Evolutionary conservation across 2,113 vertebrate species (phyloP).

Genomic region (Kobus ellipsiprymnus): DNA sequence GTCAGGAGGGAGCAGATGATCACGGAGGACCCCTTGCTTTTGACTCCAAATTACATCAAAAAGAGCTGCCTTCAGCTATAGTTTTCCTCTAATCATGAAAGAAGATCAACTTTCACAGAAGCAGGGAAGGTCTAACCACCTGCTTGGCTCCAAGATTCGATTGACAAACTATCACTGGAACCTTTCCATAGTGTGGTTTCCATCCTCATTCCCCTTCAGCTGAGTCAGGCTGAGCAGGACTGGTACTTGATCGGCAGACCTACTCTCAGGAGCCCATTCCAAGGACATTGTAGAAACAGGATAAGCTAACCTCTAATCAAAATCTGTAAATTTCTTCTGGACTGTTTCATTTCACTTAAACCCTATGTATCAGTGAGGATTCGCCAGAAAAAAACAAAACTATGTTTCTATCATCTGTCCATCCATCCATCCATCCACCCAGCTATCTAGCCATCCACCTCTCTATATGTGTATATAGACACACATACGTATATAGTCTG

Average conservation of each 20-base stretch:
- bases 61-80: not conserved
- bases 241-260: not conserved
- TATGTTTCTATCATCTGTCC: not conserved
- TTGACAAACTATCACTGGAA: not conserved
- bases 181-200: not conserved
- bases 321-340: not conserved
- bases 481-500: not conserved
- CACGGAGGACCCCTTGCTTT: not conserved
- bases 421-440: not conserved
- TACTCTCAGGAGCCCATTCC: not conserved
- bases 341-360: not conserved
- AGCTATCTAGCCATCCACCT: not conserved
- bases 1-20: not conserved
- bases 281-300: not conserved
- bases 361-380: not conserved
- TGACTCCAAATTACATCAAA: not conserved
- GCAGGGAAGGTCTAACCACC: not conserved
- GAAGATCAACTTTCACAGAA: not conserved
- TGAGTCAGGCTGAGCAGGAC: not conserved
- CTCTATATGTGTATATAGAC: not conserved
- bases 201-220: not conserved
- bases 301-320: not conserved
- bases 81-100: not conserved
- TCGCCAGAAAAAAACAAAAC: constrained; percentile 23
- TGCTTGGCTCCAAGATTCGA: not conserved